Evolutionary conservation across 2,113 vertebrate species (phyloP), one percentile per base, ranked within the genome.

Genomic region (Anolis carolinensis): DNA sequence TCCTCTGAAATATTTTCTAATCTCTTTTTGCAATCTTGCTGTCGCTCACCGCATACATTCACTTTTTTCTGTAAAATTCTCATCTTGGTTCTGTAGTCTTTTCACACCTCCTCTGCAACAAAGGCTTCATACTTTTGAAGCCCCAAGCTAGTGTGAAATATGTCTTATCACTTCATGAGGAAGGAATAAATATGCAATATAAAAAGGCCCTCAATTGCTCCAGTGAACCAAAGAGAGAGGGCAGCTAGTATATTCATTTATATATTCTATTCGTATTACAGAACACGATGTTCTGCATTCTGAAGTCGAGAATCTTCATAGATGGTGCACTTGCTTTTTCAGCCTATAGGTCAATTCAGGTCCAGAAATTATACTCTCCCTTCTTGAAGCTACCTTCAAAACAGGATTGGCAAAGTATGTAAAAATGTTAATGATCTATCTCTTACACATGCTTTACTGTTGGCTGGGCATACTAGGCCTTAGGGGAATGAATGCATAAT

Each of bases 1-100:
- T 93, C 90, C 76, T 93, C 92, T 90, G 89, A 93, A 95, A 95
- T 92, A 90, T 85, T 88, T 87, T 89, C 91, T 93, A 93, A 93
- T 93, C 89, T 94, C 87, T 91, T 92, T 88, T 92, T 91, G 74
- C 59, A 93, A 93, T 95, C 89, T 91, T 91, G 80, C 84, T 93
- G 92, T 92, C 92, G 86, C 91, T 89, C 63, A 85, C 86, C 72
- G 92, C 85, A 77, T 90, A 91, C 79, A 87, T 89, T 48, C 73
- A 86, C 84, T 91, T 82, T 94, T 90, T 89, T 39, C 74, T 93
- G 86, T 88, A 88, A 84, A 90, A 78, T 83, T 89, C 90, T 91
- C 86, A 93, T 89, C 81, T 92, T 91, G 59, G 87, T 80, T 79
- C 81, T 87, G 81, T 86, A 93, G 85, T 90, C 86, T 91, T 92